Evolutionary conservation across 1,140 invertebrate genomes (phyloP).

Genomic region (Cheumatopsyche charites): DNA sequence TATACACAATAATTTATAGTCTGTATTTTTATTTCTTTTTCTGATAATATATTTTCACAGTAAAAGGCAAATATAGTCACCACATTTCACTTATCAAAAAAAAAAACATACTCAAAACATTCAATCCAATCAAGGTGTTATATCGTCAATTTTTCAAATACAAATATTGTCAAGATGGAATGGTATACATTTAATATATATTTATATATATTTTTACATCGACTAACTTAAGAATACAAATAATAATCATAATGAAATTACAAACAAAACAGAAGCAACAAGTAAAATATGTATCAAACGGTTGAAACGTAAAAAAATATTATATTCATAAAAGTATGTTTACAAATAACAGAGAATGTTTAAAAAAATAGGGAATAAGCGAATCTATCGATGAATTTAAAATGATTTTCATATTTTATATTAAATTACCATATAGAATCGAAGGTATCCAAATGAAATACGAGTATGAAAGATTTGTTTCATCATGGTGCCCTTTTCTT

Average conservation of each 20-base stretch:
- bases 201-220: conserved; percentile 31
- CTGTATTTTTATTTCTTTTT: conserved; percentile 30
- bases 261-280: conserved; percentile 22
- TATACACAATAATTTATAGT: conserved; percentile 24
- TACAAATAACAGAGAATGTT: conserved; percentile 2
- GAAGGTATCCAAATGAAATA: conserved; percentile 14
- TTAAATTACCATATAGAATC: conserved; percentile 11
- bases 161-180: conserved; percentile 47
- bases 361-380: conserved; percentile 3
- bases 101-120: conserved; percentile 33
- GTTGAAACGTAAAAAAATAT: conserved; percentile 23
- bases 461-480: conserved; percentile 32
- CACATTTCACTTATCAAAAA: conserved; percentile 29
- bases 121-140: conserved; percentile 20
- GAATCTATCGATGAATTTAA: background rate
- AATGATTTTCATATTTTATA: background rate
- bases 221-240: conserved; percentile 27
- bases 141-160: conserved; percentile 32
- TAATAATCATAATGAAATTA: conserved; percentile 13
- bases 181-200: conserved; percentile 42
- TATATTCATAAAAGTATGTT: background rate
- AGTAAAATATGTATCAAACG: conserved; percentile 15
- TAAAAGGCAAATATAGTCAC: conserved; percentile 40
- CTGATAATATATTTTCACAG: conserved; percentile 39
- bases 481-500: conserved; percentile 38